phyloP scores from a whole-genome alignment of 1,140 invertebrate genomes.

The Musca domestica region DNA sequence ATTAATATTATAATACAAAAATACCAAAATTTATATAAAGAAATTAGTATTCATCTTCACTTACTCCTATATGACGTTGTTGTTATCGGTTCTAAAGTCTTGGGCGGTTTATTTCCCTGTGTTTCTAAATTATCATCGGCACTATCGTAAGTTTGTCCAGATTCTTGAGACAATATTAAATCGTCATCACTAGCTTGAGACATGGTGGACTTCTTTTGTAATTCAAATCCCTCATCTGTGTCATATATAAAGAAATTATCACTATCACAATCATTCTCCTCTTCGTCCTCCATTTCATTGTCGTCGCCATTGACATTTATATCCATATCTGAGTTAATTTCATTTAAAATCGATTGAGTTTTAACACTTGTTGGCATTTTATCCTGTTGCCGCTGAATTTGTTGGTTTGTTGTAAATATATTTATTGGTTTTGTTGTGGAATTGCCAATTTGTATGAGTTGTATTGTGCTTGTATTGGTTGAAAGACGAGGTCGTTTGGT shows the following conservation, averaged over 20 bases:
- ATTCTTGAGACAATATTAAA: background rate
- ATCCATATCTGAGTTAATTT: too few relatives aligned
- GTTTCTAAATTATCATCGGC: background rate
- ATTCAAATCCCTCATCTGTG: background rate
- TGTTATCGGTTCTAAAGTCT: background rate
- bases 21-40: too few relatives aligned
- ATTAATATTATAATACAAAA: too few relatives aligned
- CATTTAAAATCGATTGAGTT: too few relatives aligned
- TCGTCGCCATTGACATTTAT: background rate
- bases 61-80: slow-evolving; percentile 2
- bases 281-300: background rate
- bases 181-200: background rate
- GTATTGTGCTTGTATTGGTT: background rate
- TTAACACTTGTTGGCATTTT: background rate
- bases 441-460: slow-evolving; percentile 26
- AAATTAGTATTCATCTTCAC: background rate
- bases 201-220: background rate
- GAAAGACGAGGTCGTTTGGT: background rate
- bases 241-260: slow-evolving; percentile 14
- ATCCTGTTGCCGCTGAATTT: background rate
- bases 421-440: background rate
- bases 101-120: background rate
- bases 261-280: slow-evolving; percentile 2
- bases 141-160: background rate
- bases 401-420: background rate